A percentile compares a stretch with the other conserved stretches of the same genome.
Conservation (phyloP, 2,113 vertebrate genomes). For the Crotalus viridis region DNA sequence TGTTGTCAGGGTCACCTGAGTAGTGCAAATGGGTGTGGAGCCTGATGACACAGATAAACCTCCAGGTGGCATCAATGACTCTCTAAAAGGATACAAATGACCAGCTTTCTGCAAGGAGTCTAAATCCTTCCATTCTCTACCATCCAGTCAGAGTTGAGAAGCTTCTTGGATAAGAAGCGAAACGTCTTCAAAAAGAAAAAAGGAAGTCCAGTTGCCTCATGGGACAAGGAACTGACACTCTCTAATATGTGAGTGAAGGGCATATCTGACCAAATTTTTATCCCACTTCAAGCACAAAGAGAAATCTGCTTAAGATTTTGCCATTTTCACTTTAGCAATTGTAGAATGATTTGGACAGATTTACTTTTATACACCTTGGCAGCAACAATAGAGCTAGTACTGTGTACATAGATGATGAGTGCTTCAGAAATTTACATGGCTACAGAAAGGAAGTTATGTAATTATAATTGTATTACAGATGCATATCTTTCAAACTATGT, state of each 20-base stretch:
- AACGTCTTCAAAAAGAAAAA: too few species aligned
- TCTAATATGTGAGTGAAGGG: neutral
- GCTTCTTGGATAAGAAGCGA: too few species aligned
- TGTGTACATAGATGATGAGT: neutral
- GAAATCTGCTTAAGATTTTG: neutral
- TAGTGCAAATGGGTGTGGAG: too few species aligned
- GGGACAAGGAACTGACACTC: neutral
- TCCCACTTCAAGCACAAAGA: neutral
- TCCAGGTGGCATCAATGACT: too few species aligned
- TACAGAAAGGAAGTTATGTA: neutral
- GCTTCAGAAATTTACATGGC: neutral
- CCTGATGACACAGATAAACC: too few species aligned
- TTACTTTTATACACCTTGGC: neutral
- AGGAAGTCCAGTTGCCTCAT: too few species aligned
- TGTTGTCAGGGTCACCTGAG: too few species aligned
- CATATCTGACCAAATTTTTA: neutral
- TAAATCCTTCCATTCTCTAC: too few species aligned
- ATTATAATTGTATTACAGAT: conserved; percentile 8
- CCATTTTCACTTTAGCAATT: neutral
- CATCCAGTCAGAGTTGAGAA: too few species aligned
- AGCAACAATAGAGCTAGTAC: neutral
- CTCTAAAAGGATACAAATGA: too few species aligned
- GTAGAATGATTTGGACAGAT: neutral
- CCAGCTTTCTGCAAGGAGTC: too few species aligned
- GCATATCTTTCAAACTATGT: conserved; percentile 4